Evolutionary conservation across 1,140 invertebrate genomes (phyloP), one percentile per base, ranked within the genome.

Genomic region (Eciton burchellii): DNA sequence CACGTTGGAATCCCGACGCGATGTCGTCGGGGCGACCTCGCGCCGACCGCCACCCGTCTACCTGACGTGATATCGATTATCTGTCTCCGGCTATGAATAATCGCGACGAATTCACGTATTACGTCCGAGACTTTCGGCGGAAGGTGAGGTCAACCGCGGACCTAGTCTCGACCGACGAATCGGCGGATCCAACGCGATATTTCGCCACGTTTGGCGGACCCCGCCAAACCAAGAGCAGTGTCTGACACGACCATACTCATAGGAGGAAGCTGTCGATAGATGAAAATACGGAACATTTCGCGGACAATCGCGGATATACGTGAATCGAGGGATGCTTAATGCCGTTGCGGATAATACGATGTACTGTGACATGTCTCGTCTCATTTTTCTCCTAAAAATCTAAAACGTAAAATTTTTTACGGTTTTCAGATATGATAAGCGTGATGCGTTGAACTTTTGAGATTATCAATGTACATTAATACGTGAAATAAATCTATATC

Each of bases 21-120:
- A 88, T 83, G 77, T 88, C 83, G 86, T 82, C 70, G 86, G 82
- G 21, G 85, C 84, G 85, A 82, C 82, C 83, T 82, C 86, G 86
- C 70, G 74, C 72, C 66, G 84, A 87, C 79, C 86, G 72, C 83
- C 87, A 73, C 85, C 82, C 68, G 86, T 84, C 83, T 74, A 83
- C 72, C 68, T 85, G 86, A 88, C 86, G 86, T 84, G 45, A 85
- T 88, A 88, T 88, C 83, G 87, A 88, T 88, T 88, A 88, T 88
- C 74, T 84, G 87, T 87, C 86, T 84, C 73, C 41, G 66, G 73
- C 83, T 88, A 90, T 92, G 90, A 91, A 92, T 91, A 91, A 92
- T 92, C 90, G 88, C 90, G 83, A 76, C 56, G 76, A 88, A 88
- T 63, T 88, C 83, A 60, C 84, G 68, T 79, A 85, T 79, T 83